Evolutionary conservation across 2,888 invertebrate genomes (phyloP), one percentile per base, ranked within the genome.

Genomic region (Leptinotarsa juncta): DNA sequence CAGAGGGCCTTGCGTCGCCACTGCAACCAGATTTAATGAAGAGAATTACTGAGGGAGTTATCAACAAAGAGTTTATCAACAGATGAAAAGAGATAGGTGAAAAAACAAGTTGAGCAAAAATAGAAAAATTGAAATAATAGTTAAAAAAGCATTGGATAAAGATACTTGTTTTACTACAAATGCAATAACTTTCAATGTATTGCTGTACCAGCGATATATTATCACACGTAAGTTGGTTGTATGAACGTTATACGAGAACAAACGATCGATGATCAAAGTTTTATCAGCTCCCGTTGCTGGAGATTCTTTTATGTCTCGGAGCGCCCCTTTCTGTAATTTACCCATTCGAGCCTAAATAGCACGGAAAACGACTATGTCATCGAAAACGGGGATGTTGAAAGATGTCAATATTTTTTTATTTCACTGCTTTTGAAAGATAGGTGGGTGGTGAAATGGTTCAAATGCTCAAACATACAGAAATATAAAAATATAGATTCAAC

Each of bases 311-410:
- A 57, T 57, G 4, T 57, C 23, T 23, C 15, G 14, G 15, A 4
- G 23, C 57, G 57, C 26, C 15, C 57, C 57, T 23, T 20, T 57
- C 57, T 57, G 26, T 18, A 57, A 23, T 57, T 23, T 57, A 20
- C 12, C 15, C 23, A 57, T 23, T 57, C 23, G 57, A 26, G 20
- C 23, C 23, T 14, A 57, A 23, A 57, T 57, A 15, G 57, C 20
- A 23, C 23, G 57, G 57, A 57, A 57, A 23, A 57, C 20, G 57
- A 57, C 57, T 57, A 23, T 18, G 23, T 26, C 57, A 57, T 57
- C 12, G 57, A 57, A 57, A 57, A 20, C 18, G 57, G 20, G 20
- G 12, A 23, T 57, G 57, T 23, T 7, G 16, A 23, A 26, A 12
- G 23, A 57, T 57, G 57, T 57, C 23, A 26, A 57, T 12, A 57